phyloP scores from a whole-genome alignment of 1,140 invertebrate species.

The Hyles euphorbiae region DNA sequence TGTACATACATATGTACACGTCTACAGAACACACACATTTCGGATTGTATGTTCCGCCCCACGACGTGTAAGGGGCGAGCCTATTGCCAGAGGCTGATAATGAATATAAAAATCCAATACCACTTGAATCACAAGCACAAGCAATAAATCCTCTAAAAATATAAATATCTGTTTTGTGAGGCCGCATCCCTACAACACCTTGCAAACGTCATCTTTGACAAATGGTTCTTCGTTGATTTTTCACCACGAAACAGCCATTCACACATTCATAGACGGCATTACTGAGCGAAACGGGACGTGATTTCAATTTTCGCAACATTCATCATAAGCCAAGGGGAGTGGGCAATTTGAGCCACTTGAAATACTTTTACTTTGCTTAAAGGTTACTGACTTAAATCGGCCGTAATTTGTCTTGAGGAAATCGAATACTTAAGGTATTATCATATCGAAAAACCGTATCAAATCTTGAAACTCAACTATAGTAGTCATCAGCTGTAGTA shows the following conservation, averaged over 20 bases:
- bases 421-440: no score
- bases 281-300: conserved; percentile 44
- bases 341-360: conserved; percentile 52
- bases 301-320: conserved; percentile 58
- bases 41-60: no score
- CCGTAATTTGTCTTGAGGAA: conserved; percentile 38
- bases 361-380: conserved; percentile 31
- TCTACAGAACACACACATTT: no score
- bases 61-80: no score
- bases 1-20: no score
- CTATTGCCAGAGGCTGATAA: no score
- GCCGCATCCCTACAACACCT: conserved; percentile 19
- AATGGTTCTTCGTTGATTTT: conserved; percentile 32
- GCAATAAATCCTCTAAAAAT: no score
- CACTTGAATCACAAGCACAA: no score
- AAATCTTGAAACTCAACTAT: no score
- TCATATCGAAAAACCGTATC: no score
- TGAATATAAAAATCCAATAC: no score
- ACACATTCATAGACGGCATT: conserved; percentile 34
- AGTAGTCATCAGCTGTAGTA: no score
- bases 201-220: conserved; percentile 21
- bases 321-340: conserved; percentile 43
- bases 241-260: conserved; percentile 34
- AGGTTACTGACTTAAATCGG: conserved; percentile 47
- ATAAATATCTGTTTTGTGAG: conserved; percentile 14